Base-by-base conservation (phyloP, 2,797 vertebrate genomes). In the Mormyrus hasselquistii region DNA sequence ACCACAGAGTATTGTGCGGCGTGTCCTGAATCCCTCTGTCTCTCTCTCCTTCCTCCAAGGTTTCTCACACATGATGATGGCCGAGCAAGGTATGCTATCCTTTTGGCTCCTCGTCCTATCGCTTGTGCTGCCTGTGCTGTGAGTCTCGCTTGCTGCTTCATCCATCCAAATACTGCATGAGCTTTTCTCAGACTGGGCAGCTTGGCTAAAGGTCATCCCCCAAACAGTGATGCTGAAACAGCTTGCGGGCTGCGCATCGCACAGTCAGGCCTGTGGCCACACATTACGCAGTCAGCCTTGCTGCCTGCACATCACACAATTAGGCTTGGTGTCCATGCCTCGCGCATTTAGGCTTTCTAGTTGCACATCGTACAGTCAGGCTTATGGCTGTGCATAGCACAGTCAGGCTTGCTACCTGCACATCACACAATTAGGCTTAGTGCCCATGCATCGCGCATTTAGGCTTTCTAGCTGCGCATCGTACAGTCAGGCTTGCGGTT, bases 41-140 rank as follows among this genome's bases (percentile, higher is more conserved):
- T 88, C 55, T 69, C 52, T 83, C 3, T 85, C 14, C 19, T 34
- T 65, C 34, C 89, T 92, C 94, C 91, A 97, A 99, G 99, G 98
- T 94, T 94, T 99, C 92, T 97, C 98, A 93, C 98, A 99, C 93
- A 97, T 99, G 96, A 97, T 97, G 97, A 97, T 99, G 97, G 93
- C 97, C 91, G 99, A 99, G 96, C 98, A 99, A 99, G 99, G 99
- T 99, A 96, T 52, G 93, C 87, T 69, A 52, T 55, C 62, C n/a
- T 76, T 57, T 55, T 55, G n/a, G 3, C 4, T 76, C 86, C 83
- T 49, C 83, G 84, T 90, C 47, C 52, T 34, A 12, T 57, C 47
- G 3, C 44, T 29, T 44, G 29, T 44, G 19, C 52, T 19, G 82
- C 29, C 65, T 73, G 29, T 14, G 65, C 65, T 38, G 29, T 73